These are phyloP conservation scores for Catamblyrhynchus diadema DNA, from an alignment of 2,797 vertebrate genomes.

Conservation along the genomic window DNA sequence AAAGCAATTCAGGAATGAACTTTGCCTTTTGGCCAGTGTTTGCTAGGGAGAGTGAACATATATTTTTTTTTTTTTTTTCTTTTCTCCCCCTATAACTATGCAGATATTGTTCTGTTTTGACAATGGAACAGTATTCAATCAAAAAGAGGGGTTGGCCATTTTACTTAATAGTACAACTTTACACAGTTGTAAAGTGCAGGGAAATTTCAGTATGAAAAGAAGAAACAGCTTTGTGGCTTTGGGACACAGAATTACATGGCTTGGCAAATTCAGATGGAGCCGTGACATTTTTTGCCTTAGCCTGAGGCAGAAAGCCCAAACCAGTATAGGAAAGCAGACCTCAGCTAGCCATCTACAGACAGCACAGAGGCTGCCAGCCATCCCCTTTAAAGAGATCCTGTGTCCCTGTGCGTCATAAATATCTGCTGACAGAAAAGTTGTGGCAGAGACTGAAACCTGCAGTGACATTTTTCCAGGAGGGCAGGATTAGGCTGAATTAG, in stretches of 20 bases:
- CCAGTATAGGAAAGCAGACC: neutral
- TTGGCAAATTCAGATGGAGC: neutral
- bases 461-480: constrained; percentile 16
- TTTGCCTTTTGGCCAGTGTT: constrained; percentile 24
- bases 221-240: constrained; percentile 18
- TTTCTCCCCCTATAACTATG: neutral
- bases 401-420: neutral
- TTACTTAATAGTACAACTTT: neutral
- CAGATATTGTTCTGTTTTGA: neutral
- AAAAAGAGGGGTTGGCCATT: neutral
- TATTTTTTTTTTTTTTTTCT: neutral
- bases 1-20: constrained; percentile 24
- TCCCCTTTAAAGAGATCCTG: neutral
- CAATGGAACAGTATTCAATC: neutral
- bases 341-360: neutral
- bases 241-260: neutral
- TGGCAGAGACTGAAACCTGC: neutral
- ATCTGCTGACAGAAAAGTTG: neutral
- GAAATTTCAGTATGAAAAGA: neutral
- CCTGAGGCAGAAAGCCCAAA: neutral
- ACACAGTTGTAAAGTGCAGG: neutral
- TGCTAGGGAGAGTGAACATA: neutral
- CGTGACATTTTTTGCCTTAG: neutral
- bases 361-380: neutral
- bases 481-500: constrained; percentile 28